Base-by-base conservation (phyloP, 2,888 invertebrate species). In the Melinaea menophilus region DNA sequence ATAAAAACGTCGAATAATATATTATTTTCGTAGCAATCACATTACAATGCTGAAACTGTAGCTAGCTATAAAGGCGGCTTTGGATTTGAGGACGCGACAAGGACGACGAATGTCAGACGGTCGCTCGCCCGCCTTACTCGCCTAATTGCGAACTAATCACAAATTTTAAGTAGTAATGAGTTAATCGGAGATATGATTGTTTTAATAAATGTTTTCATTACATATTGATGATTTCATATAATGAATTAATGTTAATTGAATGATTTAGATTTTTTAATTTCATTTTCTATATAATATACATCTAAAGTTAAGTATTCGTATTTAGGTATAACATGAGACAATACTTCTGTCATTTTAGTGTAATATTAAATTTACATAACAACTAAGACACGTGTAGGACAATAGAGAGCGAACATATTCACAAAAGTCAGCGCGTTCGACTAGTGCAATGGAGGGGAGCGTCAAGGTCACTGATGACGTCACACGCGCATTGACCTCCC, bases 401-500 rank as follows among this genome's bases (percentile, higher is more conserved):
- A 63, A 63, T 51, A 31, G 51, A 65, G 59, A 61, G 58, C 54
- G 48, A 41, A 41, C 54, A 63, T 56, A 37, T 41, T 47, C 35
- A 41, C 46, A 59, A 63, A 65, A 66, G 66, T 66, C 66, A 65
- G 69, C 66, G 67, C 68, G 65, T 70, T 71, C 63, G 70, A 77
- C 78, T 74, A 76, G 77, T 78, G 76, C 68, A 67, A 56, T 64
- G 71, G 69, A 69, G 64, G 71, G 67, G 75, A 82, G 80, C 85
- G 81, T 86, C 91, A 91, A 91, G 91, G 91, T 91, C 91, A 88
- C 78, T 75, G 65, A 78, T 90, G 89, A 90, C 90, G 90, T 90
- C 88, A 88, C 78, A 77, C 80, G 88, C 83, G 72, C 87, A 84
- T 80, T 86, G 89, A 90, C 89, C 91, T 84, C 85, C 84, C 83